Percentiles rank a stretch among this genome's conserved stretches.
Conservation (phyloP, 2,797 vertebrate genomes). For the Caiman crocodilus region DNA sequence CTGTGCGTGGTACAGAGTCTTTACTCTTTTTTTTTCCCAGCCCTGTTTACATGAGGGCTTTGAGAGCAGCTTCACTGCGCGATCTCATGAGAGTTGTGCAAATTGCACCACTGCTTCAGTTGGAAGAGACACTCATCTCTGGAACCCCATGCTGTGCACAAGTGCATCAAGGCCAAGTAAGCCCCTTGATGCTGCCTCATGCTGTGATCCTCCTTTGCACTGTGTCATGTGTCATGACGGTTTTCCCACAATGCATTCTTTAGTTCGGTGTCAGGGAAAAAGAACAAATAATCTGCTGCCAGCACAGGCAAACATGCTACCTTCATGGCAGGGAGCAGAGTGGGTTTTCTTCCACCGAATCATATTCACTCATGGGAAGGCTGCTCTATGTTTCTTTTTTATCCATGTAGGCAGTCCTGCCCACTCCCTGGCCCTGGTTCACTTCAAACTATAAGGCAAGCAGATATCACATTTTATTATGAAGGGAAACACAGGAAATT, state of each 20-base stretch:
- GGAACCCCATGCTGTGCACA: conserved; percentile 84
- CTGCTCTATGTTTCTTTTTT: conserved; percentile 56
- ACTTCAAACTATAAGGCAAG: conserved; percentile 34
- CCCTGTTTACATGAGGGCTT: conserved; percentile 82
- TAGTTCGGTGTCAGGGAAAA: conserved; percentile 81
- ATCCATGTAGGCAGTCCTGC: neutral
- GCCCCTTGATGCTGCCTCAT: conserved; percentile 86
- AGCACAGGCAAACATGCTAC: conserved; percentile 82
- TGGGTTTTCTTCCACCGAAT: conserved; percentile 47
- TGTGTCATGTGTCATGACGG: conserved; percentile 85
- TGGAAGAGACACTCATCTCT: conserved; percentile 84
- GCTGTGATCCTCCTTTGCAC: conserved; percentile 87
- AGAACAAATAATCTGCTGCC: conserved; percentile 83
- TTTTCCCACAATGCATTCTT: conserved; percentile 89
- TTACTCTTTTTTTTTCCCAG: conserved; percentile 74
- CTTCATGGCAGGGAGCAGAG: conserved; percentile 74
- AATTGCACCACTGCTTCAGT: conserved; percentile 84
- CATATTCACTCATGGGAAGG: conserved; percentile 49
- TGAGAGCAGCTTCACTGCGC: conserved; percentile 77
- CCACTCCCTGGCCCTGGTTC: neutral
- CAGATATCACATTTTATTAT: neutral
- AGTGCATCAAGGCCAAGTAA: conserved; percentile 89
- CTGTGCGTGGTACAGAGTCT: conserved; percentile 72
- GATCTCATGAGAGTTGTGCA: conserved; percentile 84
- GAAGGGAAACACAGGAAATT: neutral